phyloP scores from a whole-genome alignment of 2,113 vertebrate genomes.

The Cygnus atratus region DNA sequence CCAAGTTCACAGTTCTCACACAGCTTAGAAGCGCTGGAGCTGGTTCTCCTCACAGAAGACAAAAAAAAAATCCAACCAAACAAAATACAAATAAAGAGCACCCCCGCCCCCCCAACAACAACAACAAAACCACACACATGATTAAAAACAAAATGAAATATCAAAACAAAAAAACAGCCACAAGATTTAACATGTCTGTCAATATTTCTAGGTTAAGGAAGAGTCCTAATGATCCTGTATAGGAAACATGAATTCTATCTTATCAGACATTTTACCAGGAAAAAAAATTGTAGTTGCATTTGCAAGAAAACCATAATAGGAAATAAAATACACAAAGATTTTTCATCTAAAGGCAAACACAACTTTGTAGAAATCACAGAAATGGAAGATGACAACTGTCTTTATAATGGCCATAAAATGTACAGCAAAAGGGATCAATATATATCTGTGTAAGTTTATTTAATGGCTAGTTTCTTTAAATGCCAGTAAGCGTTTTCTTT shows the following conservation, averaged over 20 bases:
- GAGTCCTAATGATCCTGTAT: neutral
- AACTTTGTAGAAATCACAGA: neutral
- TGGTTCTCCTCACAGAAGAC: neutral
- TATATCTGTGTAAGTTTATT: neutral
- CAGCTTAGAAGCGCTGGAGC: constrained; percentile 49
- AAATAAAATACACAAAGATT: neutral
- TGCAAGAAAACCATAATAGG: neutral
- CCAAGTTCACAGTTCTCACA: constrained; percentile 74
- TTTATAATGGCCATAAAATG: neutral
- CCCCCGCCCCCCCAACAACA: no score
- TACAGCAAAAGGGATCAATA: neutral
- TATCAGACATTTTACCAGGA: neutral
- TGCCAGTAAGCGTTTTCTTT: neutral
- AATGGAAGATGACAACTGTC: neutral
- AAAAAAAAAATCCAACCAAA: neutral
- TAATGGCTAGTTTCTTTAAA: neutral
- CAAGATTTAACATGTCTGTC: constrained; percentile 28
- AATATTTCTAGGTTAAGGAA: constrained; percentile 38
- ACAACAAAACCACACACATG: no score
- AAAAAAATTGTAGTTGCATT: neutral
- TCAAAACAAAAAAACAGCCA: neutral
- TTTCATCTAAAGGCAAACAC: neutral
- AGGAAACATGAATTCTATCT: neutral
- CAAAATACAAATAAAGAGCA: no score
- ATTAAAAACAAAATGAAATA: no score